Evolutionary conservation across 2,113 vertebrate species (phyloP).

Genomic region (Paraplagusia blochii): DNA sequence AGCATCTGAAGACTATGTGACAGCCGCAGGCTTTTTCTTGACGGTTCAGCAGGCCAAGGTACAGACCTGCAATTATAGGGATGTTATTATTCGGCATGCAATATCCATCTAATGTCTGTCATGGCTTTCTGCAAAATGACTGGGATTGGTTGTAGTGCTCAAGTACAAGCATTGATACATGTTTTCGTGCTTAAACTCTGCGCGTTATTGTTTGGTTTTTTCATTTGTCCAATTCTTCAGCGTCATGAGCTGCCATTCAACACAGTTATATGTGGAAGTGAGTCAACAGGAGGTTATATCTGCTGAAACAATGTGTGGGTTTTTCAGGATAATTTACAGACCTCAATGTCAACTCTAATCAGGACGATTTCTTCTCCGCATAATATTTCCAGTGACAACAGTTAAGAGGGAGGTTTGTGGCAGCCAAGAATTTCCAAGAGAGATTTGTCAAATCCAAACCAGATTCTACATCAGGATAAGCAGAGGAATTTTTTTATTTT

Average conservation of each 20-base stretch:
- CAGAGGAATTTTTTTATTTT: no score
- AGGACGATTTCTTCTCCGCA: background rate
- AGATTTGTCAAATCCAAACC: slow-evolving; percentile 5
- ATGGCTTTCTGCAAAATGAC: slow-evolving; percentile 6
- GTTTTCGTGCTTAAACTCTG: background rate
- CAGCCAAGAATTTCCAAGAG: slow-evolving; percentile 3
- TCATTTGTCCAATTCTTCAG: background rate
- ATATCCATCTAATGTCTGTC: slow-evolving; percentile 14
- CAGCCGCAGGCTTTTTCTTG: slow-evolving; percentile 37
- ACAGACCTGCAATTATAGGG: slow-evolving; percentile 35
- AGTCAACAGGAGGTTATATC: background rate
- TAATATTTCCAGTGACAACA: background rate
- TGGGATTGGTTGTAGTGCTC: background rate
- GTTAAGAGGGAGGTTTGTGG: slow-evolving; percentile 1
- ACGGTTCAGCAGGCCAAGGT: slow-evolving; percentile 33
- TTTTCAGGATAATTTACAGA: background rate
- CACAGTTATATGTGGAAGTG: background rate
- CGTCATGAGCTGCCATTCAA: background rate
- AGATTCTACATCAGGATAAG: background rate
- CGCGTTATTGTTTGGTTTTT: background rate
- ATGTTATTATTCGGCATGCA: slow-evolving; percentile 21
- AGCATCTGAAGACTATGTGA: slow-evolving; percentile 39
- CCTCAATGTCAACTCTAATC: background rate
- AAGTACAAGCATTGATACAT: background rate
- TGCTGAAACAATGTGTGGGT: background rate